Evolutionary conservation across 2,113 vertebrate genomes (phyloP).

Genomic region (Brachirus orientalis): DNA sequence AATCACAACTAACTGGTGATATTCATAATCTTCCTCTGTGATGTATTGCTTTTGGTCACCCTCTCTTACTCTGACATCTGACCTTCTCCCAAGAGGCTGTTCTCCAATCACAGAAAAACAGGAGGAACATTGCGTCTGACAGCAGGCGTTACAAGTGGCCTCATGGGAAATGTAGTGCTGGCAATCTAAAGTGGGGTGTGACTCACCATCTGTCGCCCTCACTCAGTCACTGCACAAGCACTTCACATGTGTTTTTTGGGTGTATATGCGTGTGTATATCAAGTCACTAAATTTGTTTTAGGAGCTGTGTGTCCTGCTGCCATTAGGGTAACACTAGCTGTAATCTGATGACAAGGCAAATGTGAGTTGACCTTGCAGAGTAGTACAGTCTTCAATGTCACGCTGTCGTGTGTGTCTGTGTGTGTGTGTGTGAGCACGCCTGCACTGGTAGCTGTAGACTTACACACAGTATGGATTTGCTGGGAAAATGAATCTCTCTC

Average conservation of each 20-base stretch:
- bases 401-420: conserved; percentile 9
- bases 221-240: conserved; percentile 58
- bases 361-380: conserved; percentile 65
- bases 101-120: conserved; percentile 73
- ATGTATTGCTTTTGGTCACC: conserved; percentile 42
- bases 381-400: conserved; percentile 27
- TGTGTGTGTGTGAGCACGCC: conserved; percentile 8
- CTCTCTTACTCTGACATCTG: conserved; percentile 58
- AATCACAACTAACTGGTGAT: conserved; percentile 23
- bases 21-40: conserved; percentile 34
- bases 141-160: conserved; percentile 73
- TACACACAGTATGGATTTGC: conserved; percentile 17
- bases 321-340: not conserved
- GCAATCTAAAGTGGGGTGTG: conserved; percentile 72
- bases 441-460: conserved; percentile 25
- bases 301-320: conserved; percentile 23
- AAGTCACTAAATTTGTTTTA: conserved; percentile 19
- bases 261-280: conserved; percentile 22
- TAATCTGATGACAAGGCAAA: conserved; percentile 40
- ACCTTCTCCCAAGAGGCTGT: conserved; percentile 64
- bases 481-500: not conserved
- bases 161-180: conserved; percentile 82
- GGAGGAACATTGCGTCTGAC: conserved; percentile 77
- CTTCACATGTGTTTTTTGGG: conserved; percentile 31
- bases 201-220: conserved; percentile 77